These are phyloP conservation scores for Hartigia nigra DNA, from an alignment of 2,888 invertebrate species.

Conservation along the genomic window DNA sequence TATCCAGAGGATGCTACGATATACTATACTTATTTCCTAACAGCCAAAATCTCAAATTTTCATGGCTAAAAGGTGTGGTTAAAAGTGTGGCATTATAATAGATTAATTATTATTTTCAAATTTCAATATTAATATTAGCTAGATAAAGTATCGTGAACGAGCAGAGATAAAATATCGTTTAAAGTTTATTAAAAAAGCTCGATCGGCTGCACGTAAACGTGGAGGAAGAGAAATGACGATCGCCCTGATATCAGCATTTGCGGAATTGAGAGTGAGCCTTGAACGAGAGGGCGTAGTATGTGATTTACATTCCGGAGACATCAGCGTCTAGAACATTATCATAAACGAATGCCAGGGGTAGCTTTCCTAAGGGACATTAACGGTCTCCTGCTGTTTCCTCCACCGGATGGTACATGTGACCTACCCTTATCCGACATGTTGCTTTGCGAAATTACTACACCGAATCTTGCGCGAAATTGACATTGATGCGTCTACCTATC, in stretches of 20 bases:
- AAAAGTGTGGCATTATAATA: neutral
- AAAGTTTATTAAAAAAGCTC: constrained; percentile 2
- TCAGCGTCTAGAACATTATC: constrained; percentile 45
- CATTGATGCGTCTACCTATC: neutral
- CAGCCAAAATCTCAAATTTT: neutral
- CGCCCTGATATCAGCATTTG: constrained; percentile 23
- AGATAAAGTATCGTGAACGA: neutral
- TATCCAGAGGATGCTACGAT: constrained; percentile 31
- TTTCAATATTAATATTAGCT: neutral
- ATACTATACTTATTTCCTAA: neutral
- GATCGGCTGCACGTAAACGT: neutral
- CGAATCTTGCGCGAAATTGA: neutral
- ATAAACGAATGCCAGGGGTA: constrained; percentile 43
- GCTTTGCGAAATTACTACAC: neutral
- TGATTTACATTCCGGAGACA: constrained; percentile 51
- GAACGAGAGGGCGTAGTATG: constrained; percentile 17
- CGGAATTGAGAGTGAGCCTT: constrained; percentile 15
- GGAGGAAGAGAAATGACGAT: neutral
- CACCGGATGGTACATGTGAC: neutral
- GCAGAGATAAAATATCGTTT: neutral
- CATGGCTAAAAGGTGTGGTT: neutral
- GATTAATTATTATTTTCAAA: neutral
- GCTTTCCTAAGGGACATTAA: constrained; percentile 45
- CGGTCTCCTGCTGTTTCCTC: constrained; percentile 51
- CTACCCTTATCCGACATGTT: neutral